These are phyloP conservation scores for Echinarachnius parma DNA, from an alignment of 53 echinoderm and acorn worm genomes.

Conservation along the genomic window DNA sequence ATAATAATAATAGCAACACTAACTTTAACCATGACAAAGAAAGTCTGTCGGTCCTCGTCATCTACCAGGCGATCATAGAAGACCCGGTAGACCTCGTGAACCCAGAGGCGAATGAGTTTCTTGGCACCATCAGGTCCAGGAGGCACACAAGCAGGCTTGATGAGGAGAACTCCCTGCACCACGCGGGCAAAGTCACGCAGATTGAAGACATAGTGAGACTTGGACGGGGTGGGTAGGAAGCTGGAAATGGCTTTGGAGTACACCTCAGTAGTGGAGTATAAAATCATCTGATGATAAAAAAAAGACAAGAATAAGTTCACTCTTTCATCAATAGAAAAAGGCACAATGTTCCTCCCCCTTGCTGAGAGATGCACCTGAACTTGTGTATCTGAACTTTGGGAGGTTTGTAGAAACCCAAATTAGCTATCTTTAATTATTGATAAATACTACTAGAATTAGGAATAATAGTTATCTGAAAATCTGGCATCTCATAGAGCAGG, in stretches of 20 bases:
- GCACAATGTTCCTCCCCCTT: too few relatives aligned
- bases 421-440: too few relatives aligned
- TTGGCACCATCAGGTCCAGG: constrained; percentile 58
- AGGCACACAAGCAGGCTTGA: constrained; percentile 63
- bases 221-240: constrained; percentile 94
- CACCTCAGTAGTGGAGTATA: constrained; percentile 88
- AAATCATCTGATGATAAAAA: constrained; percentile 65
- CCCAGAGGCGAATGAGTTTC: constrained; percentile 93
- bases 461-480: too few relatives aligned
- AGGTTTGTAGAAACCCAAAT: too few relatives aligned
- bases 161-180: constrained; percentile 84
- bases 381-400: too few relatives aligned
- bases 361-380: too few relatives aligned
- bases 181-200: constrained; percentile 94
- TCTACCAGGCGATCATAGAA: constrained; percentile 97
- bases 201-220: constrained; percentile 98
- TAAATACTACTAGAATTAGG: too few relatives aligned
- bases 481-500: too few relatives aligned
- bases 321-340: too few relatives aligned
- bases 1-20: too few relatives aligned
- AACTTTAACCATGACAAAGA: constrained; percentile 91
- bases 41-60: constrained; percentile 75
- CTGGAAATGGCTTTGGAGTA: constrained; percentile 86
- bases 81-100: constrained; percentile 94
- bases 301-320: too few relatives aligned